Evolutionary conservation across 2,797 vertebrate genomes (phyloP).

Genomic region (Clamator glandarius): DNA sequence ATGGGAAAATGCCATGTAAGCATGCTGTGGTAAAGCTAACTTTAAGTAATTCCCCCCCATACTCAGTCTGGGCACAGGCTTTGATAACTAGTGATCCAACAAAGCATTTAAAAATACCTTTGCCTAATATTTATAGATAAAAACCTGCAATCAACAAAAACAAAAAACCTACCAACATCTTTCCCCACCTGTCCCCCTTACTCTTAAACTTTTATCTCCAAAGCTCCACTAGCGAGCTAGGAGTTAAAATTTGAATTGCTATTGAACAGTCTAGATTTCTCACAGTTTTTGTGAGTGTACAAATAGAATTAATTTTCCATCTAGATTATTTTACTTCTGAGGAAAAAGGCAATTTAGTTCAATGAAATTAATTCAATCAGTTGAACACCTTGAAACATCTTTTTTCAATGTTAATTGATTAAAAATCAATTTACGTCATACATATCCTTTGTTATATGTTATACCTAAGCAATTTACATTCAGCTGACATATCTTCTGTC

Average conservation of each 20-base stretch:
- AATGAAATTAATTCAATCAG: neutral
- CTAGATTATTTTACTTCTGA: neutral
- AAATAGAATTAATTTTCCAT: neutral
- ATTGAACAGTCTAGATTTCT: neutral
- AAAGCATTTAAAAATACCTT: neutral
- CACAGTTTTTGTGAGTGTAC: neutral
- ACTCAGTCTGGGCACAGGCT: neutral
- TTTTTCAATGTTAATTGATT: neutral
- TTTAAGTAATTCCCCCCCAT: neutral
- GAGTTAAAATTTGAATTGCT: neutral
- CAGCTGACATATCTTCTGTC: neutral
- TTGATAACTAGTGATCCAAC: neutral
- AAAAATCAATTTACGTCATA: neutral
- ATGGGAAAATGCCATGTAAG: neutral
- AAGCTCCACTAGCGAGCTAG: neutral
- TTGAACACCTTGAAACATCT: neutral
- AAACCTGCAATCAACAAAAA: neutral
- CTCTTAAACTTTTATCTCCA: neutral
- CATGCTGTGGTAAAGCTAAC: neutral
- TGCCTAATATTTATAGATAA: neutral
- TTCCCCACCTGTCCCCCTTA: accelerated
- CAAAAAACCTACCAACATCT: neutral
- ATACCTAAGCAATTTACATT: neutral
- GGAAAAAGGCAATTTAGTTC: neutral
- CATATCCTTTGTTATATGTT: neutral